These are phyloP conservation scores for Anastrepha ludens DNA, from an alignment of 1,140 invertebrate genomes.

Conservation along the genomic window DNA sequence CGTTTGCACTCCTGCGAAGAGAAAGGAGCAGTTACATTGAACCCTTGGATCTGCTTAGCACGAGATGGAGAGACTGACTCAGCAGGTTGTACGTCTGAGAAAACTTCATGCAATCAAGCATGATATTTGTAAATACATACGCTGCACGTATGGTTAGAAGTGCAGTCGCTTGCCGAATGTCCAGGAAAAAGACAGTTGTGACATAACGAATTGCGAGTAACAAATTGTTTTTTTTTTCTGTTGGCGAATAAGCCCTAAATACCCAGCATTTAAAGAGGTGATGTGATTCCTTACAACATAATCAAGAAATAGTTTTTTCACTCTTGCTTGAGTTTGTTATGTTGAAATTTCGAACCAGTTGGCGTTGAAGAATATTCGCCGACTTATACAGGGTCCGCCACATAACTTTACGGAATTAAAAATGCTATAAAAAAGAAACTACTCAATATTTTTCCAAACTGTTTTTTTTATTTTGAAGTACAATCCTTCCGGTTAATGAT, in stretches of 20 bases:
- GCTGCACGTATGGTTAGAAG: slow-evolving; percentile 2
- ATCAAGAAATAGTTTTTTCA: background rate
- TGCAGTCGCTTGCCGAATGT: slow-evolving; percentile 35
- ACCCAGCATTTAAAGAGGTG: slow-evolving; percentile 32
- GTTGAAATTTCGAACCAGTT: slow-evolving; percentile 7
- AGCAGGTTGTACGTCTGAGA: too few relatives aligned
- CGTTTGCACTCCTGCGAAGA: background rate
- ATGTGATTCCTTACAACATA: slow-evolving; percentile 47
- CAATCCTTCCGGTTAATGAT: too few relatives aligned
- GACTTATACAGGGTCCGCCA: background rate
- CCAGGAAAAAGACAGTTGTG: slow-evolving; percentile 28
- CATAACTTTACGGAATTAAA: too few relatives aligned
- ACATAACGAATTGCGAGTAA: slow-evolving; percentile 23
- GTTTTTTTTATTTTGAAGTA: too few relatives aligned
- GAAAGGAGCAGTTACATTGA: background rate
- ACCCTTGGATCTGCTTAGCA: background rate
- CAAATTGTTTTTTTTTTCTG: slow-evolving; percentile 3
- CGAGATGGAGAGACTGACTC: background rate
- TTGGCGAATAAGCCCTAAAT: slow-evolving; percentile 12
- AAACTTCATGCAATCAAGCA: slow-evolving; percentile 22
- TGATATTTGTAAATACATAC: slow-evolving; percentile 39
- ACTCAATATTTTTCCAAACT: too few relatives aligned
- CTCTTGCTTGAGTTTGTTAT: background rate
- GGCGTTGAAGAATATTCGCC: background rate
- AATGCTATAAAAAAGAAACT: too few relatives aligned